Evolutionary conservation across 1,140 invertebrate genomes (phyloP).

Genomic region (Drosophila subobscura): DNA sequence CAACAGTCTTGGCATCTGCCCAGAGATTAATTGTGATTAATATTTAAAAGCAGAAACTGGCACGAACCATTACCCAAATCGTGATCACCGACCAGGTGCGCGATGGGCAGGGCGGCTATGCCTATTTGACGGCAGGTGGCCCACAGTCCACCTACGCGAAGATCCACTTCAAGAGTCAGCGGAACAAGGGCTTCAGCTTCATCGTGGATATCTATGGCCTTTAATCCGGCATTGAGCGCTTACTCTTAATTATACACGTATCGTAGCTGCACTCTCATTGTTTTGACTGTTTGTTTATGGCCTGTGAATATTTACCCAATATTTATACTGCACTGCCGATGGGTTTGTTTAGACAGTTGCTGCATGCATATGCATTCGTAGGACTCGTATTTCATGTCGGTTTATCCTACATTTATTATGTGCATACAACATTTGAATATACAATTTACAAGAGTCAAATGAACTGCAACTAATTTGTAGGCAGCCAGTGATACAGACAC

Average conservation of each 20-base stretch:
- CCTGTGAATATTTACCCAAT: slow-evolving; percentile 25
- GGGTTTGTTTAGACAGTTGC: no score
- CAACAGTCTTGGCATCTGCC: no score
- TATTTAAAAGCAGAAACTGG: slow-evolving; percentile 24
- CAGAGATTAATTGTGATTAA: not conserved
- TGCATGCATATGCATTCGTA: no score
- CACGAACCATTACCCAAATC: slow-evolving; percentile 84
- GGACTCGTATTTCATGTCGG: no score
- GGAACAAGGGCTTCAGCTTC: slow-evolving; percentile 85
- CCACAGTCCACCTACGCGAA: slow-evolving; percentile 82
- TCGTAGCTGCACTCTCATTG: slow-evolving; percentile 8
- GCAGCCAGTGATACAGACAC: slow-evolving; percentile 6
- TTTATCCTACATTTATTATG: not conserved
- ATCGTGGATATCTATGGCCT: slow-evolving; percentile 84
- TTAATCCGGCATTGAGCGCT: slow-evolving; percentile 20
- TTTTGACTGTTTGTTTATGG: slow-evolving; percentile 32
- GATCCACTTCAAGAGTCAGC: slow-evolving; percentile 85
- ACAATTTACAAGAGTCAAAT: slow-evolving; percentile 28
- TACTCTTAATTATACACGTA: slow-evolving; percentile 21
- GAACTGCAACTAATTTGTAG: slow-evolving; percentile 43
- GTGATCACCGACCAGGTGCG: slow-evolving; percentile 84
- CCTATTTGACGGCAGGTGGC: slow-evolving; percentile 82
- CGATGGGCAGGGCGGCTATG: slow-evolving; percentile 85
- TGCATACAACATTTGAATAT: slow-evolving; percentile 7
- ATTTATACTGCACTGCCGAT: no score